Evolutionary conservation across 2,797 vertebrate genomes (phyloP).

Genomic region (Phrynocephalus forsythii): DNA sequence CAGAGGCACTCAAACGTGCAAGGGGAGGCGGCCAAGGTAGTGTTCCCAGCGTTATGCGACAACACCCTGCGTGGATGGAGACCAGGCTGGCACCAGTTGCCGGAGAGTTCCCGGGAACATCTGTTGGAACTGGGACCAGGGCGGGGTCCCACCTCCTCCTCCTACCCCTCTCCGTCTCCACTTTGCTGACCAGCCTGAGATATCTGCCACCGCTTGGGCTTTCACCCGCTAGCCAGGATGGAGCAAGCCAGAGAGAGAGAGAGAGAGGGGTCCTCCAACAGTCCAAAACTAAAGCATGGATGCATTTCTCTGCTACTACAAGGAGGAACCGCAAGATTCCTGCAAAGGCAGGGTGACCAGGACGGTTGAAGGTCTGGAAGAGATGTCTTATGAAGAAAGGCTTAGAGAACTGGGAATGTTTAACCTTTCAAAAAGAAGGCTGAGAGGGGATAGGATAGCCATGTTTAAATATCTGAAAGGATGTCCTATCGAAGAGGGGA

Average conservation of each 20-base stretch:
- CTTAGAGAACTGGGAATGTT: too few relatives aligned
- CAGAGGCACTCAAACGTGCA: constrained; percentile 37
- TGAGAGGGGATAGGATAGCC: too few relatives aligned
- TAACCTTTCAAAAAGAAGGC: too few relatives aligned
- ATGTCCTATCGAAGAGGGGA: too few relatives aligned
- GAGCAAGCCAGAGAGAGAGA: neutral
- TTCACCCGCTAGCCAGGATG: constrained; percentile 36
- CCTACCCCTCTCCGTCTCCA: too few relatives aligned
- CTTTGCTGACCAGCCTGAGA: neutral
- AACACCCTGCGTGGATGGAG: constrained; percentile 46
- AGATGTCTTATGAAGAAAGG: too few relatives aligned
- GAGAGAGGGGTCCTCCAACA: constrained; percentile 19
- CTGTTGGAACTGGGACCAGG: constrained; percentile 55
- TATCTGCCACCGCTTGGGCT: constrained; percentile 41
- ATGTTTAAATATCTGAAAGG: too few relatives aligned
- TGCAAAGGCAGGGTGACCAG: too few relatives aligned
- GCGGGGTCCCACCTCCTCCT: too few relatives aligned
- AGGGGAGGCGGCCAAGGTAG: constrained; percentile 43
- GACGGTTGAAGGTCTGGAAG: too few relatives aligned
- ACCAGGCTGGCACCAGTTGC: constrained; percentile 55
- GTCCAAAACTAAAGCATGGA: neutral
- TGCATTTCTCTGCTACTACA: neutral
- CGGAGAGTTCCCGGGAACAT: constrained; percentile 60
- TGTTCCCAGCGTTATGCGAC: constrained; percentile 61
- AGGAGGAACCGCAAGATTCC: neutral